These are phyloP conservation scores for Muscicapa comitata DNA, from an alignment of 2,797 vertebrate species.

Conservation along the genomic window DNA sequence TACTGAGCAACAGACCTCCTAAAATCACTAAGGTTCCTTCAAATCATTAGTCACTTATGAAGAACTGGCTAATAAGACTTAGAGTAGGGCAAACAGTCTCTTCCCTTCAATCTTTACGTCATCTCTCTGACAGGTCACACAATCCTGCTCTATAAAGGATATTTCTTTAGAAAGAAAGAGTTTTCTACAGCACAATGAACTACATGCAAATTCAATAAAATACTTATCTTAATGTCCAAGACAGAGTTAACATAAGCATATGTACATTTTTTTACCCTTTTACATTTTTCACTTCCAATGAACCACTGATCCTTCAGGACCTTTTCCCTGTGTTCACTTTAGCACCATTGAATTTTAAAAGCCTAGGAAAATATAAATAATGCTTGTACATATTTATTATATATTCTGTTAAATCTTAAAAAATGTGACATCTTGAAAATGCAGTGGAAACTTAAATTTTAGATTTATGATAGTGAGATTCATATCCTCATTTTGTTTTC, in stretches of 20 bases:
- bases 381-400: background rate
- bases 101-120: background rate
- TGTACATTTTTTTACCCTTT: background rate
- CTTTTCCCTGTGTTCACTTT: background rate
- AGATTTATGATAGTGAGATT: background rate
- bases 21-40: background rate
- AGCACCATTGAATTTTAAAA: background rate
- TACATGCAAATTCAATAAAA: background rate
- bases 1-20: background rate
- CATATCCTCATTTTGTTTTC: background rate
- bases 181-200: background rate
- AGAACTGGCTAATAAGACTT: background rate
- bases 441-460: background rate
- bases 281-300: background rate
- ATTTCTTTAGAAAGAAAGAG: background rate
- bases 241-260: background rate
- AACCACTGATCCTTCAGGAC: background rate
- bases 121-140: background rate
- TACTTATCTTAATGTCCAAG: background rate
- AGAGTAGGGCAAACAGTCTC: background rate
- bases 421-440: background rate
- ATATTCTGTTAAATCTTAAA: background rate
- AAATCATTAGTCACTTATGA: background rate
- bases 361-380: background rate
- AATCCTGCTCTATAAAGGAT: background rate